Evolutionary conservation across 1,140 invertebrate species (phyloP).

Genomic region (Magallana ariakensis): DNA sequence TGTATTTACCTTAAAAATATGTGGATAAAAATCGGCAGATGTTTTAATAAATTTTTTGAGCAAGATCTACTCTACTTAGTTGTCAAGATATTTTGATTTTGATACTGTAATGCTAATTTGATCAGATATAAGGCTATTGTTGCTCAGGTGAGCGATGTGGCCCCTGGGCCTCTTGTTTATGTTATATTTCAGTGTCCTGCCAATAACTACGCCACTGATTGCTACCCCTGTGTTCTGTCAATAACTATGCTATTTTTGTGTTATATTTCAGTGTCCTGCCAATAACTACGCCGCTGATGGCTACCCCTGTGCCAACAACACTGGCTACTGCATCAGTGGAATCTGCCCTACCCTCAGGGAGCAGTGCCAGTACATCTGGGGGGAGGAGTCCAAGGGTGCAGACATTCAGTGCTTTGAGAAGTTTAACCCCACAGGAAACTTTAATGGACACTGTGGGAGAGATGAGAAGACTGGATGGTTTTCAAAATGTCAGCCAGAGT

Average conservation of each 20-base stretch:
- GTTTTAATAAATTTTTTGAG: too few species aligned
- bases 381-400: slow-evolving; percentile 78
- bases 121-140: too few species aligned
- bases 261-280: slow-evolving; percentile 86
- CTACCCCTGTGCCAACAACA: slow-evolving; percentile 85
- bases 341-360: slow-evolving; percentile 91
- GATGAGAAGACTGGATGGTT: slow-evolving; percentile 87
- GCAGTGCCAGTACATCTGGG: slow-evolving; percentile 96
- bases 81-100: too few species aligned
- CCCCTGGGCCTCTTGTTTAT: too few species aligned
- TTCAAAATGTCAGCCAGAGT: slow-evolving; percentile 92
- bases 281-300: slow-evolving; percentile 96
- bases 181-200: not conserved
- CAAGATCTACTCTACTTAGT: too few species aligned
- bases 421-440: slow-evolving; percentile 95
- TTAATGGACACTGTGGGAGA: slow-evolving; percentile 95
- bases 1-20: too few species aligned
- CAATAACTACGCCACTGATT: too few species aligned
- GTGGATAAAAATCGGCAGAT: too few species aligned
- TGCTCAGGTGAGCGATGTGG: too few species aligned
- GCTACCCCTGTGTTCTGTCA: not conserved
- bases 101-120: too few species aligned
- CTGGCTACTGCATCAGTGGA: slow-evolving; percentile 94
- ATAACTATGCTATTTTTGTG: not conserved
- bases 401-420: slow-evolving; percentile 93